Percentiles rank a stretch among this genome's conserved stretches.
Conservation (phyloP, 35 echinoderm and acorn worm species). For the Heliocidaris erythrogramma region DNA sequence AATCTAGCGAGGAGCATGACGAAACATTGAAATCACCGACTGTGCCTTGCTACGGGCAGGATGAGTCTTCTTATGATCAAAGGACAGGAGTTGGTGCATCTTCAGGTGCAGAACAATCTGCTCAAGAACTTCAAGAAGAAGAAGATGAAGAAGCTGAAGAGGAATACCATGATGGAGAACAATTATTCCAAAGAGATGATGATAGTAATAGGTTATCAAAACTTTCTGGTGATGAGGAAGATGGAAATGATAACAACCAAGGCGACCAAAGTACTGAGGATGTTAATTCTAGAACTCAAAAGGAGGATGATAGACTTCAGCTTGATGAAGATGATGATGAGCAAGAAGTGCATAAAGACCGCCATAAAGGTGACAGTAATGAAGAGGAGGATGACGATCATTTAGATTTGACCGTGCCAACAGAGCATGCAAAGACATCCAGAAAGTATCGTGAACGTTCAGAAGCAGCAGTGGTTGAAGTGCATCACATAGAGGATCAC, state of each 20-base stretch:
- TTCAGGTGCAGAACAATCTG: background rate
- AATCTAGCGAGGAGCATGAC: background rate
- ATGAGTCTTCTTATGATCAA: background rate
- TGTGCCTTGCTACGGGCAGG: background rate
- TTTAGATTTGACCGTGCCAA: conserved; percentile 40
- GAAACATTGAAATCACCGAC: background rate
- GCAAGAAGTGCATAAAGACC: background rate
- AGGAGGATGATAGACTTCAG: conserved; percentile 4
- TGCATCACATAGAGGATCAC: conserved; percentile 84
- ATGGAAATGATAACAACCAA: conserved; percentile 9
- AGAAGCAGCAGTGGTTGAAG: conserved; percentile 62
- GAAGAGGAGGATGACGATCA: conserved; percentile 20
- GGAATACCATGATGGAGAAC: background rate
- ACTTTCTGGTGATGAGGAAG: conserved; percentile 23
- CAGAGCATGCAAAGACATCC: background rate
- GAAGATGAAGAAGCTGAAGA: background rate
- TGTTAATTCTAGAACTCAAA: background rate
- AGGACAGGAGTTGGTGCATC: background rate
- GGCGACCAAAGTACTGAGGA: conserved; percentile 4
- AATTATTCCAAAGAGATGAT: background rate
- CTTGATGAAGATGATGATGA: background rate
- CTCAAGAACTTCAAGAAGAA: background rate
- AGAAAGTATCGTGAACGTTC: background rate
- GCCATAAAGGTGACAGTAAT: background rate
- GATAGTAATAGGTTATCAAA: background rate